Base-by-base conservation (phyloP, 2,888 invertebrate genomes). In the Apodemia zela region DNA sequence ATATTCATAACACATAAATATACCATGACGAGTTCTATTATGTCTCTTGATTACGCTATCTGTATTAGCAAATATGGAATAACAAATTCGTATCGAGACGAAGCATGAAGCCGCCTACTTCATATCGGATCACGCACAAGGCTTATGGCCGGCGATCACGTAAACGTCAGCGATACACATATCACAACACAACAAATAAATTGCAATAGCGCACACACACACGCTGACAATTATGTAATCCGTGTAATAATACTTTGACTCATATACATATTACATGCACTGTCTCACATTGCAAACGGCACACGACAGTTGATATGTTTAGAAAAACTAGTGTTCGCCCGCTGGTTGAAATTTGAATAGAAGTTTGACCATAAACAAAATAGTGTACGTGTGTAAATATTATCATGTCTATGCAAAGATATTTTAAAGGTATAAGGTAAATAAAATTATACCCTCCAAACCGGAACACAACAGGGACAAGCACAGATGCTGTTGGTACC, bases 61-160 rank as follows among this genome's bases (percentile, higher is more conserved):
- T 57, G 25, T 57, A 57, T 57, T 57, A 57, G 54, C 54, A 57
- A 57, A 57, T 57, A 57, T 57, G 29, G 54, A 57, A 25, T 57
- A 57, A 57, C 54, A 25, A 47, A 17, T 25, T 57, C 25, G 25
- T 57, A 57, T 57, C 54, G 54, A 57, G 54, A 54, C 51, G 51
- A 57, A 15, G 54, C 54, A 29, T 57, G 54, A 15, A 57, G 54
- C 29, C 29, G 54, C 29, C 54, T 57, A 11, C 54, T 57, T 29
- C 25, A 54, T 61, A 63, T 58, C 66, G 57, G 21, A 63, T 61
- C 69, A 69, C 67, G 68, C 67, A 67, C 66, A 35, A 51, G 10
- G 61, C 38, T 69, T 67, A 69, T 66, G 63, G 64, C 68, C 59
- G 62, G 29, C 35, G 35, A 66, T 63, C 69, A 69, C 69, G 69